Evolutionary conservation across 2,113 vertebrate genomes (phyloP).

Genomic region (Carettochelys insculpta): DNA sequence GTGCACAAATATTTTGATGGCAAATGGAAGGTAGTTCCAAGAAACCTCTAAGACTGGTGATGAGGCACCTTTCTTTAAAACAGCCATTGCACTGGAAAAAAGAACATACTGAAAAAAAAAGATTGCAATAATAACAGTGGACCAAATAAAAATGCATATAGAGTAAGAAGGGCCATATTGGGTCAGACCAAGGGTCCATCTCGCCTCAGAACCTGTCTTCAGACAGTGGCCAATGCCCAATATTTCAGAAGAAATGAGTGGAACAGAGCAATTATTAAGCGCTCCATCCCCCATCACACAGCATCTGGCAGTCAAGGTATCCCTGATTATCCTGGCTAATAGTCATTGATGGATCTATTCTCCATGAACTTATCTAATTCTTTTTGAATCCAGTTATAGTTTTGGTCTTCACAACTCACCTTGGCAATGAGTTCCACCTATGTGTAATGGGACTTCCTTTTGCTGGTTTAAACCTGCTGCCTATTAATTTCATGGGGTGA

Average conservation of each 20-base stretch:
- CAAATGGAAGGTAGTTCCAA: conserved; percentile 9
- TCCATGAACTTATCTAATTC: background rate
- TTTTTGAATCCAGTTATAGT: background rate
- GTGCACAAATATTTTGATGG: background rate
- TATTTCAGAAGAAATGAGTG: background rate
- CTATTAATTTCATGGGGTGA: background rate
- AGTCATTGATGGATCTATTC: background rate
- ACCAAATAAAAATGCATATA: background rate
- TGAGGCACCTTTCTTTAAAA: conserved; percentile 27
- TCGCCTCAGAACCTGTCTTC: background rate
- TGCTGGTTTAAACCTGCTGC: background rate
- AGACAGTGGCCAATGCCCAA: background rate
- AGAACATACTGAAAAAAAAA: background rate
- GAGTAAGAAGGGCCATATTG: background rate
- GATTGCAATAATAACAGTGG: background rate
- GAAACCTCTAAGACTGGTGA: conserved; percentile 9
- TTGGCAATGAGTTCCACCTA: background rate
- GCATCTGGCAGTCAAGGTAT: background rate
- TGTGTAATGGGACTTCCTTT: background rate
- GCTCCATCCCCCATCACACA: background rate
- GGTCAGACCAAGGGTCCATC: background rate
- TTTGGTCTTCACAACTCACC: background rate
- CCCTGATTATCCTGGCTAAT: background rate
- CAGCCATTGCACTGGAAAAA: background rate
- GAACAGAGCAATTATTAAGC: background rate